Percentiles rank a stretch among this genome's conserved stretches.
Conservation (phyloP, 2,113 vertebrate genomes). For the Apodemus sylvaticus region DNA sequence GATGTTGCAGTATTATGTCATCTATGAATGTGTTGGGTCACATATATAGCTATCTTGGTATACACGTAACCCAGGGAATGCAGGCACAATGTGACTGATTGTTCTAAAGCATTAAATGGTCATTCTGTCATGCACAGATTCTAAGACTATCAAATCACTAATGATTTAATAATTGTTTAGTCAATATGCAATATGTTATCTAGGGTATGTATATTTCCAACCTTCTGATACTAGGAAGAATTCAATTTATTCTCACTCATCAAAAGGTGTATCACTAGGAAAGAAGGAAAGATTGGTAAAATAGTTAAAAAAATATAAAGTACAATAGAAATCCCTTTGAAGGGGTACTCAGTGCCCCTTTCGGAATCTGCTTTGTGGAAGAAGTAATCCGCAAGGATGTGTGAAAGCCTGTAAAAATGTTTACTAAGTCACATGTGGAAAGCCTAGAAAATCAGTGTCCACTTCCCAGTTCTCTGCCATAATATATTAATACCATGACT, state of each 20-base stretch:
- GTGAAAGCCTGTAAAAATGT: background rate
- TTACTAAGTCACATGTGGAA: background rate
- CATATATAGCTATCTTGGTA: background rate
- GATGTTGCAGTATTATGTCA: background rate
- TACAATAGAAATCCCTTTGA: background rate
- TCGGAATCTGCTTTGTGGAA: background rate
- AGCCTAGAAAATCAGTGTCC: background rate
- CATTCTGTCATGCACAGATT: background rate
- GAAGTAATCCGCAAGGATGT: background rate
- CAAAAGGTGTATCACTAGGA: background rate
- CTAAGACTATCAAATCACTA: background rate
- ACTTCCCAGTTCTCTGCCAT: background rate
- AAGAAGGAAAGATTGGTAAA: background rate
- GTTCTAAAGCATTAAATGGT: background rate
- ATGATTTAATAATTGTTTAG: no score
- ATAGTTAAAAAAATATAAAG: conserved; percentile 18
- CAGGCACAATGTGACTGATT: background rate
- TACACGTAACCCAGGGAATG: no score
- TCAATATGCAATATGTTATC: background rate
- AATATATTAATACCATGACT: background rate
- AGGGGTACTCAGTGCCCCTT: background rate
- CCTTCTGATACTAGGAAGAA: background rate
- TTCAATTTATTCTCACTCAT: background rate
- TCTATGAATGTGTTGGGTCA: background rate
- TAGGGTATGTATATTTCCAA: background rate